Evolutionary conservation across 2,888 invertebrate genomes (phyloP), one percentile per base, ranked within the genome.

Genomic region (Mesopsocus fuscifrons): DNA sequence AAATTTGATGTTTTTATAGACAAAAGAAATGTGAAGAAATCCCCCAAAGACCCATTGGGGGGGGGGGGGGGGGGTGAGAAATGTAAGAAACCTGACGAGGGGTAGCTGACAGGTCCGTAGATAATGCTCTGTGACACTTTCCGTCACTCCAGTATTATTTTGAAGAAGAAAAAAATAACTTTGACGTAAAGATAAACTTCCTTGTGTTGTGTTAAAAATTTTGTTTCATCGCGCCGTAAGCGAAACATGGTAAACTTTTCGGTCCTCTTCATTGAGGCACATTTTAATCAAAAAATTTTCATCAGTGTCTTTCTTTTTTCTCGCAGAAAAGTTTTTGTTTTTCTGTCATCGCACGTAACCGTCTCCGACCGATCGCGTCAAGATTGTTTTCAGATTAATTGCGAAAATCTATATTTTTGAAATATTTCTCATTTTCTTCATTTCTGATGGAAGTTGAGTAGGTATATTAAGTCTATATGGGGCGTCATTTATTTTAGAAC

Each of bases 141-240:
- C n/a, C 21, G 38, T 38, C 38, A 38, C n/a, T 18, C 38, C 26
- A 26, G 26, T 6, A 11, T n/a, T n/a, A n/a, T n/a, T n/a, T n/a
- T n/a, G n/a, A n/a, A n/a, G n/a, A n/a, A n/a, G 6, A n/a, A 38
- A 38, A 38, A 38, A 38, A 38, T 38, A 38, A 38, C 38, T 38
- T 21, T 38, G 38, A 33, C 33, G 33, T 33, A 33, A 16, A 33
- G 33, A 38, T 38, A 38, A 38, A 38, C 38, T 38, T 20, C 6
- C n/a, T n/a, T n/a, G n/a, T n/a, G n/a, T n/a, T n/a, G n/a, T n/a
- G n/a, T n/a, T n/a, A n/a, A n/a, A n/a, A n/a, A n/a, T n/a, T n/a
- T n/a, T n/a, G n/a, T n/a, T n/a, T n/a, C n/a, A n/a, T n/a, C n/a
- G n/a, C n/a, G 6, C 26, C 26, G 26, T 26, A 26, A 26, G 26